phyloP scores from a whole-genome alignment of 2,888 invertebrate species.

The Volucella zonaria region DNA sequence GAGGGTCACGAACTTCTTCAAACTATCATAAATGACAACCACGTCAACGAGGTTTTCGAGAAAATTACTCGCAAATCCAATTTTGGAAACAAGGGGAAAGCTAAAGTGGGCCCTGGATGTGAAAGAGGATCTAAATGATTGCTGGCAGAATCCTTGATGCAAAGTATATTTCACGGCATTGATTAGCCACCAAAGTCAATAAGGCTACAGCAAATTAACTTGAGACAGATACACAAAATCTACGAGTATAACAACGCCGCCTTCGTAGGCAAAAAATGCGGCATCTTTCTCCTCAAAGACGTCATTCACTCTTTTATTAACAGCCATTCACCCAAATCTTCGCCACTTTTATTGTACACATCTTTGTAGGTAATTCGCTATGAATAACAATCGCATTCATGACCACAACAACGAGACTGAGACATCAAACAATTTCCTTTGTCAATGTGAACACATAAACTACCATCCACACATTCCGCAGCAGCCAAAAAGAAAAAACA shows the following conservation, averaged over 20 bases:
- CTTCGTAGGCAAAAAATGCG: constrained; percentile 27
- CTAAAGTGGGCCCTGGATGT: no score
- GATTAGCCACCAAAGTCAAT: no score
- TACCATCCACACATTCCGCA: constrained; percentile 21
- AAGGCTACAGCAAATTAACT: no score
- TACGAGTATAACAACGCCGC: not conserved
- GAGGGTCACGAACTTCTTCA: no score
- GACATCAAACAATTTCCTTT: constrained; percentile 14
- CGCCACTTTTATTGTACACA: no score
- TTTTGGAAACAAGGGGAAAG: no score
- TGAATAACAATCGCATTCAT: constrained; percentile 25
- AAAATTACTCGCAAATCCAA: no score
- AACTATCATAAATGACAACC: no score
- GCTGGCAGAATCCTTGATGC: no score
- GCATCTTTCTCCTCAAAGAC: constrained; percentile 26
- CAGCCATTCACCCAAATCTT: not conserved
- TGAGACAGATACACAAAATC: not conserved
- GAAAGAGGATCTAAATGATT: no score
- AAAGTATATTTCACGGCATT: no score
- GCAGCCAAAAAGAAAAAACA: not conserved
- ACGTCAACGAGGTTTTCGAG: no score
- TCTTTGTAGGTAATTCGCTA: constrained; percentile 18
- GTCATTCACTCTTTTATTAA: constrained; percentile 17
- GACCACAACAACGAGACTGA: not conserved
- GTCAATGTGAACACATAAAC: constrained; percentile 25